Base-by-base conservation (phyloP, 2,888 invertebrate genomes). In the Bellardia pandia region DNA sequence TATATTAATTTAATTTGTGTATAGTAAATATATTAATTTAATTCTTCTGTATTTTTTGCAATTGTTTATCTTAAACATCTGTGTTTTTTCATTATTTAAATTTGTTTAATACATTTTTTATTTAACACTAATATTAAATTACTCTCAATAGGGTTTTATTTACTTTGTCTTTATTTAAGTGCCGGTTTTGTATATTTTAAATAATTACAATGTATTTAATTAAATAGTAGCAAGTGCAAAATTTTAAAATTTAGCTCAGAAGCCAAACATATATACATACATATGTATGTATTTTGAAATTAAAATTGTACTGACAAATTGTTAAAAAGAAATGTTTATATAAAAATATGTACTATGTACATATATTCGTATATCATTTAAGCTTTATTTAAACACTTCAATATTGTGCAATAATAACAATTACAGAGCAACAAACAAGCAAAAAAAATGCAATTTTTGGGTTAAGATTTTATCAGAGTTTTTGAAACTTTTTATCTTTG, bases 371-470 rank as follows among this genome's bases (percentile, higher is more conserved):
- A 80, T 33, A 7, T 77, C 77, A 69, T 75, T 86, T 64, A 79
- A 83, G 75, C 51, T 79, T 79, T 82, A 66, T 51, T 76, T 71
- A 71, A 86, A 71, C 76, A 83, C 76, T 83, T 86, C 13, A 83
- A 60, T 51, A 48, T 69, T 79, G 56, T 69, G 56, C 69, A 79
- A 82, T 16, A 75, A 74, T 23, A 66, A 45, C 72, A 64, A 64
- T 11, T 45, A 45, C 45, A 11, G 13, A 45, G n/a, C 37, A 45
- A 56, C 64, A 81, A 66, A 72, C 42, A 80, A 64, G 45, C 30
- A 53, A 30, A n/a, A 30, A 30, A 66, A 66, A 66, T 16, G 33
- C 68, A 69, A 72, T 53, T 69, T 79, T 79, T 79, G 23, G 74
- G 77, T 79, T 84, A 84, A 77, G 4, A 74, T 30, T 53, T 81